Conservation (phyloP, 2,888 invertebrate species). For the Coelopa pilipes region DNA sequence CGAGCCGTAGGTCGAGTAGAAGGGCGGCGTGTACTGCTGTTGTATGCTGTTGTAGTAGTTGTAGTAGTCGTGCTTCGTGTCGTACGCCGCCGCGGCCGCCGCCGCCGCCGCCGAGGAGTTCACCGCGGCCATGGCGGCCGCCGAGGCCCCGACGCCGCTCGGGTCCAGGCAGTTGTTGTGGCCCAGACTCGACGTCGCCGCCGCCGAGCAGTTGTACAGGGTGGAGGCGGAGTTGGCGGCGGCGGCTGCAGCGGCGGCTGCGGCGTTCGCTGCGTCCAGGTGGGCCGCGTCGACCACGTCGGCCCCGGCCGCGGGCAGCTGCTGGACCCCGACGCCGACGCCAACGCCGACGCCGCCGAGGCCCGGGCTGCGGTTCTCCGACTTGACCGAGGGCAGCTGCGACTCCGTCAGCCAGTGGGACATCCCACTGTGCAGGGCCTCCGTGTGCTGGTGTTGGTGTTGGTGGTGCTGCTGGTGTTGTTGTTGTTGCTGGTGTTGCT, state of each 20-base stretch:
- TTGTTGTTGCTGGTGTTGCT: conserved; percentile 46
- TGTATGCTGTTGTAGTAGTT: conserved; percentile 82
- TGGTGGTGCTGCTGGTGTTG: conserved; percentile 43
- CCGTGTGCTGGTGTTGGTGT: conserved; percentile 45
- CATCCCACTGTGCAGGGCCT: conserved; percentile 53
- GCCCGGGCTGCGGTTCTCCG: conserved; percentile 78
- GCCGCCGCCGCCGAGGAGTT: conserved; percentile 60
- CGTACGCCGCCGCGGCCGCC: conserved; percentile 69
- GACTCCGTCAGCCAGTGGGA: conserved; percentile 63
- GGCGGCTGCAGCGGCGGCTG: conserved; percentile 44
- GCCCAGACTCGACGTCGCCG: conserved; percentile 26
- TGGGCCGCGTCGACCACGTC: neutral
- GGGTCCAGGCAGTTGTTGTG: conserved; percentile 44
- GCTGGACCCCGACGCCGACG: conserved; percentile 70
- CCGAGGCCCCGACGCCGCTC: conserved; percentile 46
- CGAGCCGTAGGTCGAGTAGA: conserved; percentile 68
- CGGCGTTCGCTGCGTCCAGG: conserved; percentile 45
- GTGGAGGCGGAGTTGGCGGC: conserved; percentile 48
- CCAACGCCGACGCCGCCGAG: conserved; percentile 71
- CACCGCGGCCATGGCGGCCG: conserved; percentile 49
- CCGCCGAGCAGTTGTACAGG: conserved; percentile 67
- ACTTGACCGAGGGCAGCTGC: conserved; percentile 72
- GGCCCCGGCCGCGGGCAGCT: conserved; percentile 13
- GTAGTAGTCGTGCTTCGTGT: conserved; percentile 72
- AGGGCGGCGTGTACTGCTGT: conserved; percentile 70